Evolutionary conservation across 2,888 invertebrate genomes (phyloP).

Genomic region (Lasioglossum figueresi): DNA sequence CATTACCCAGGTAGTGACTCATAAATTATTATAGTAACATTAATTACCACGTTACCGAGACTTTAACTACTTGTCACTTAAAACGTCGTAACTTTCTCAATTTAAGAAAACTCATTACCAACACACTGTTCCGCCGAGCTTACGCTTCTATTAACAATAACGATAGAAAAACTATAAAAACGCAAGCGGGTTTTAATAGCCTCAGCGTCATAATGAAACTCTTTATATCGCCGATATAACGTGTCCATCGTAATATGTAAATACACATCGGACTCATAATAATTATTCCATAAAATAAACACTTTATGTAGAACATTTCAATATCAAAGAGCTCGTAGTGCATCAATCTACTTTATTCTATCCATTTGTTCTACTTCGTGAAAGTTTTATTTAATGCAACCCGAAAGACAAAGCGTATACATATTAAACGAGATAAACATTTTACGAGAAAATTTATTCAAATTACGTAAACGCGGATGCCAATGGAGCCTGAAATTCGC

Average conservation of each 20-base stretch:
- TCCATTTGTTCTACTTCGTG: background rate
- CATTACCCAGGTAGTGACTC: background rate
- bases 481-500: background rate
- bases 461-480: background rate
- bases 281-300: background rate
- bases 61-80: background rate
- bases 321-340: background rate
- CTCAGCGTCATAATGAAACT: background rate
- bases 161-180: background rate
- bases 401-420: background rate
- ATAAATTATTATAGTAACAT: conserved; percentile 4
- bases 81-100: background rate
- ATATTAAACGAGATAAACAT: background rate
- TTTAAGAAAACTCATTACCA: background rate
- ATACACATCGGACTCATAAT: background rate
- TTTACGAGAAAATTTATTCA: background rate
- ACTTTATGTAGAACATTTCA: background rate
- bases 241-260: background rate
- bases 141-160: background rate
- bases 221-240: background rate
- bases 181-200: background rate
- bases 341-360: background rate
- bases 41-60: background rate
- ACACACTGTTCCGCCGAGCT: background rate
- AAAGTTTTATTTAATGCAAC: background rate